Evolutionary conservation across 2,888 invertebrate genomes (phyloP).

Genomic region (Spialia ferax): DNA sequence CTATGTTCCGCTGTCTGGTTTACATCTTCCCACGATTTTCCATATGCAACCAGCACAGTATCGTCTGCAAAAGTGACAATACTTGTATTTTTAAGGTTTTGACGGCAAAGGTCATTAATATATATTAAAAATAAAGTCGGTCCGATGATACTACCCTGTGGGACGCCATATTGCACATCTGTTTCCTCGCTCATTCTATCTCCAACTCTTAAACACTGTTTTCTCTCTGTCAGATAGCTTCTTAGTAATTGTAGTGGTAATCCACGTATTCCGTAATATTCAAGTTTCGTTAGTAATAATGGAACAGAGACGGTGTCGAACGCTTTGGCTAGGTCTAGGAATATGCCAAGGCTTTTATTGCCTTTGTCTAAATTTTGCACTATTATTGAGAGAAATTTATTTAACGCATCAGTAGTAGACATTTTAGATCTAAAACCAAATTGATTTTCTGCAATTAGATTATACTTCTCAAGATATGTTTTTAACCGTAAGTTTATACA

Average conservation of each 20-base stretch:
- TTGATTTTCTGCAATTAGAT: slow-evolving; percentile 10
- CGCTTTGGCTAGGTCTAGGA: slow-evolving; percentile 11
- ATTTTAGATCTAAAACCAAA: slow-evolving; percentile 17
- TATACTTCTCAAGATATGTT: slow-evolving; percentile 9
- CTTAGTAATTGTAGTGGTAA: background rate
- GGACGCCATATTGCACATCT: slow-evolving; percentile 7
- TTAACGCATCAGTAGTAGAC: slow-evolving; percentile 18
- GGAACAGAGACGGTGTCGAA: slow-evolving; percentile 15
- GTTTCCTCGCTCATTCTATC: slow-evolving; percentile 1
- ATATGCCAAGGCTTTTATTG: slow-evolving; percentile 12
- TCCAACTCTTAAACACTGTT: slow-evolving; percentile 12
- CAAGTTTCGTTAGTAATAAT: background rate
- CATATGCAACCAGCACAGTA: background rate
- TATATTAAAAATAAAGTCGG: slow-evolving; percentile 22
- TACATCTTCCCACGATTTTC: background rate
- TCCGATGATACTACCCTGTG: slow-evolving; percentile 23
- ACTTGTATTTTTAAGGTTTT: background rate
- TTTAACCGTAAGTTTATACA: slow-evolving; percentile 11
- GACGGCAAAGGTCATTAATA: slow-evolving; percentile 22
- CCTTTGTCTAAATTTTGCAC: slow-evolving; percentile 11
- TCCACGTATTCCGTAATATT: background rate
- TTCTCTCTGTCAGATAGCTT: background rate
- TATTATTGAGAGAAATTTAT: background rate
- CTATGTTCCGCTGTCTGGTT: background rate
- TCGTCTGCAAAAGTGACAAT: slow-evolving; percentile 27